Base-by-base conservation (phyloP, 2,113 vertebrate genomes). In the Scopus umbretta region DNA sequence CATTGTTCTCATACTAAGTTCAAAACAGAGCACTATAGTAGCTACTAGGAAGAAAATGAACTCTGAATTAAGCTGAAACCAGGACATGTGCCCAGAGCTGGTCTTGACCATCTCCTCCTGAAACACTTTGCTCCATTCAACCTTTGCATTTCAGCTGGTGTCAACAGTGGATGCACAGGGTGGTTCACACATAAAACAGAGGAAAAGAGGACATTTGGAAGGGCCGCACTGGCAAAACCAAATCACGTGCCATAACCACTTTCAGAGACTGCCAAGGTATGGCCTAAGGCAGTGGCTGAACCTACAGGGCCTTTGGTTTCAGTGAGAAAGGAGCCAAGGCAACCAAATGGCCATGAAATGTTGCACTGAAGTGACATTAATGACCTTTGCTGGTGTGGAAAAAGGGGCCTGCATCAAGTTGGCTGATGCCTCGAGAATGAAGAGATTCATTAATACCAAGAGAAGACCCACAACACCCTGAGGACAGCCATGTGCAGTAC, bases 101-200 rank as follows among this genome's bases (percentile, higher is more conserved):
- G 19, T 36, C 71, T 43, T 29, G 36, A 52, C 20, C 75, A 34
- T 14, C 30, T 21, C 16, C 36, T 66, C 72, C 76, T 15, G 43
- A 36, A 52, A 70, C 8, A 2, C 34, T 49, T 68, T 23, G 34
- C 32, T 49, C 45, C 0, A 0, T 18, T 11, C 18, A 13, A 40
- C 21, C 29, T 72, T 52, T 29, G 36, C 27, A 4, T 18, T 66
- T 81, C 55, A 62, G 27, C 11, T 0, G 0, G 1, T 3, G 6
- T 36, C 71, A 25, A 5, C 6, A 12, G 42, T 40, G 61, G 25
- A 62, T 0, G 2, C 3, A 3, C 12, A 4, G 20, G 7, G 8
- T 9, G 30, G 10, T 26, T 70, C 7, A 4, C 25, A 9, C 2
- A 15, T 3, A 3, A 85, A 90, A 9, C 17, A 34, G 47, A 55